Evolutionary conservation across 1,140 invertebrate genomes (phyloP), one percentile per base, ranked within the genome.

Genomic region (Saccostrea echinata): DNA sequence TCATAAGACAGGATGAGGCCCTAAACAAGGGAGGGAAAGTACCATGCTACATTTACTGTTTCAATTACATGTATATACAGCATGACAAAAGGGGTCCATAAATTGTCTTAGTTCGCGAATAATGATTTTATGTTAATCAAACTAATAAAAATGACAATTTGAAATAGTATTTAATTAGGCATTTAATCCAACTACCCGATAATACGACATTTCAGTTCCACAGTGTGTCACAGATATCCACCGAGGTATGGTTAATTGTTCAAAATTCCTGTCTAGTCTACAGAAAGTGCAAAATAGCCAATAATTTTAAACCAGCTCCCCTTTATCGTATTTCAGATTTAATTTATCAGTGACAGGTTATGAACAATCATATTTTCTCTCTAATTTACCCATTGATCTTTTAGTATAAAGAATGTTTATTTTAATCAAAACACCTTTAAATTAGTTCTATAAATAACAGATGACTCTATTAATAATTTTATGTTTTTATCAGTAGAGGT

Each of bases 371-470:
- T 30, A 30, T 76, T 30, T 76, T 76, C 11, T 76, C 68, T 76
- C 2, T 13, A 76, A 76, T 76, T 76, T 13, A 76, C 3, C 27
- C 68, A 76, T 30, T 33, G 68, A 76, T 76, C 68, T 13, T 33
- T 76, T 33, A 30, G 27, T 76, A 12, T 76, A 27, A 76, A 30
- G 27, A 9, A 76, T 76, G 27, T 76, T 76, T 76, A 76, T 76
- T 76, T 76, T 76, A 76, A 30, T 27, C 68, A 12, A 76, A 33
- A 33, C 68, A 76, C 16, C 68, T 76, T 33, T 76, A 27, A 33
- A 16, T 76, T 30, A 18, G 68, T 76, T 76, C 68, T 76, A 76
- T 76, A 30, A 76, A 76, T 76, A 76, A 76, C 68, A 11, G 64
- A 27, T 30, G 13, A 13, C 27, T 27, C 30, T 76, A 76, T 76